Evolutionary conservation across 2,888 invertebrate species (phyloP), one percentile per base, ranked within the genome.

Genomic region (Dryomyza anilis): DNA sequence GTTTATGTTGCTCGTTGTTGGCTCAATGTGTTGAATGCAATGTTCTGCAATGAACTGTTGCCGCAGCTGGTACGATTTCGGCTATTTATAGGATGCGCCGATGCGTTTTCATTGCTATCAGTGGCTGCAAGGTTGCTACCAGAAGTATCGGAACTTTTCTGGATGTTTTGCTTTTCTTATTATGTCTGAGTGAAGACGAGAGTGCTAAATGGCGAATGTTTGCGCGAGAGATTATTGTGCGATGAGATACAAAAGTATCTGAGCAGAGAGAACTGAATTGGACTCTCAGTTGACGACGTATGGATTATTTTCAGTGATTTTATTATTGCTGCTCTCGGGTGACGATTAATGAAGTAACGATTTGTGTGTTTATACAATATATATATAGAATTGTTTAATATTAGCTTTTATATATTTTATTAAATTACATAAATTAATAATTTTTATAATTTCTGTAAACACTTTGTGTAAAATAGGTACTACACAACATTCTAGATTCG

Each of bases 1-100:
- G 39, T 7, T 39, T 14, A n/a, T 27, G 3, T 27, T 12, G 1
- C 19, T 25, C 23, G 8, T 48, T 12, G n/a, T 25, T 27, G 25
- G 33, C 33, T 48, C 12, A 23, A 23, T 50, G 10, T 50, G 14
- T 14, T 12, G n/a, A 3, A 7, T 25, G 12, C 21, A 33, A 55
- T 33, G 60, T 12, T 55, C 61, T 66, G 19, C 61, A 48, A 63
- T 45, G 29, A 67, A 70, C 69, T 69, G 63, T 67, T 63, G 62
- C 29, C 29, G 27, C 36, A 25, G n/a, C 3, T 8, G 16, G 1
- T 16, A 33, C 39, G 30, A 4, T 2, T 25, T 8, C 29, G 2
- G 21, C 19, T 68, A 65, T 69, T 68, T 69, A 68, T 69, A 68
- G 64, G 10, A 19, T n/a, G n/a, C 19, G 29, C 21, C 43, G 14